A percentile compares a stretch with the other conserved stretches of the same genome.
Conservation (phyloP, 2,797 vertebrate genomes). For the Smutsia gigantea region DNA sequence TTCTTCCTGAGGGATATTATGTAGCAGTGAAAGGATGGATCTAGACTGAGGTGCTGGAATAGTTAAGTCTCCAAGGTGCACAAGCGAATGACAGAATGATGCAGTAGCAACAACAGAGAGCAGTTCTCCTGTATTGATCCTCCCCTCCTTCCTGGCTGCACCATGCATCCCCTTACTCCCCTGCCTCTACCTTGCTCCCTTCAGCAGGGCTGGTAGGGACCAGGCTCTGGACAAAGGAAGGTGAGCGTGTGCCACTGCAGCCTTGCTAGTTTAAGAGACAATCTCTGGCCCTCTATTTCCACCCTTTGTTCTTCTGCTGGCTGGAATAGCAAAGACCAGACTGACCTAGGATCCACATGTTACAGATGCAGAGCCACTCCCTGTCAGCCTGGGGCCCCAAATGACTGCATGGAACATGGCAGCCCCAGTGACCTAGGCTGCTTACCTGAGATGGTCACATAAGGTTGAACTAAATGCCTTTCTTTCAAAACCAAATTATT, state of each 20-base stretch:
- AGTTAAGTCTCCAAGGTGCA: too few relatives aligned
- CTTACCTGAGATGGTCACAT: not conserved
- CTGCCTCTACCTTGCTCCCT: not conserved
- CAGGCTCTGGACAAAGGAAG: not conserved
- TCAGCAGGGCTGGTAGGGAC: fast-evolving
- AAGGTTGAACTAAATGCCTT: not conserved
- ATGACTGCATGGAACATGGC: not conserved
- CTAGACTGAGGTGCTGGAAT: fast-evolving
- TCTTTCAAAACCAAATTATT: not conserved
- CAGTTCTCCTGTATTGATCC: fast-evolving
- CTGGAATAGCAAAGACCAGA: not conserved
- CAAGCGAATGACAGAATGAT: fast-evolving
- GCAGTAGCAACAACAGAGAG: not conserved
- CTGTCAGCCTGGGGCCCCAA: not conserved
- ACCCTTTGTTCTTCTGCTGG: not conserved
- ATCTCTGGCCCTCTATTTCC: not conserved
- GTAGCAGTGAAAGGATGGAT: fast-evolving
- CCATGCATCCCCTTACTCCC: fast-evolving
- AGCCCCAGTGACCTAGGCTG: not conserved
- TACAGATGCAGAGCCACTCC: not conserved
- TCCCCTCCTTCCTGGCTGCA: not conserved
- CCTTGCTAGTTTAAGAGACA: not conserved
- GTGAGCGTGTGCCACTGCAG: not conserved
- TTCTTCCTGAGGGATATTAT: fast-evolving
- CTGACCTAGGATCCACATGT: not conserved